Evolutionary conservation across 2,888 invertebrate genomes (phyloP).

Genomic region (Ptilodon capucinus): DNA sequence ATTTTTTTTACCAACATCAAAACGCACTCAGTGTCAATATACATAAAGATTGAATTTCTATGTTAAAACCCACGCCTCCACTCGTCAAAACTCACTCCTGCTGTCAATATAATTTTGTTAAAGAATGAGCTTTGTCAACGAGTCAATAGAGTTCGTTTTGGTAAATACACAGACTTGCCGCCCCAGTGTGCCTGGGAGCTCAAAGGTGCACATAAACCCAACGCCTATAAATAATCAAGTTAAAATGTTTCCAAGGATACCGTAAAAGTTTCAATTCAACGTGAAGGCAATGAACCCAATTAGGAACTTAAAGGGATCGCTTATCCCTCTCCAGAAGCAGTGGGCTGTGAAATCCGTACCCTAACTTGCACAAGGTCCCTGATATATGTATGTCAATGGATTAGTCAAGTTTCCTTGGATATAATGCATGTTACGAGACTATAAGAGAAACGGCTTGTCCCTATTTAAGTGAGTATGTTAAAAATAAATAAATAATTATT

Average conservation of each 20-base stretch:
- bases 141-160: too few species aligned
- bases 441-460: too few species aligned
- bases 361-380: slow-evolving; percentile 28
- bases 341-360: slow-evolving; percentile 40
- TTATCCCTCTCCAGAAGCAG: slow-evolving; percentile 32
- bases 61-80: too few species aligned
- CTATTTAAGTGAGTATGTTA: too few species aligned
- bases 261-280: slow-evolving; percentile 40
- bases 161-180: background rate
- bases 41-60: too few species aligned
- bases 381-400: slow-evolving; percentile 32
- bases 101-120: too few species aligned
- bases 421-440: background rate
- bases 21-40: too few species aligned
- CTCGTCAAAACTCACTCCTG: too few species aligned
- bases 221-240: slow-evolving; percentile 19
- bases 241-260: slow-evolving; percentile 31
- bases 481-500: too few species aligned
- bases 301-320: slow-evolving; percentile 47
- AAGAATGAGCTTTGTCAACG: too few species aligned
- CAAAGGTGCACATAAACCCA: background rate
- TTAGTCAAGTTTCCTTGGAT: slow-evolving; percentile 1
- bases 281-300: slow-evolving; percentile 52
- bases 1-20: too few species aligned
- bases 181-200: too few species aligned